phyloP scores from a whole-genome alignment of 2,888 invertebrate species.

The Ormyrus pomaceus region DNA sequence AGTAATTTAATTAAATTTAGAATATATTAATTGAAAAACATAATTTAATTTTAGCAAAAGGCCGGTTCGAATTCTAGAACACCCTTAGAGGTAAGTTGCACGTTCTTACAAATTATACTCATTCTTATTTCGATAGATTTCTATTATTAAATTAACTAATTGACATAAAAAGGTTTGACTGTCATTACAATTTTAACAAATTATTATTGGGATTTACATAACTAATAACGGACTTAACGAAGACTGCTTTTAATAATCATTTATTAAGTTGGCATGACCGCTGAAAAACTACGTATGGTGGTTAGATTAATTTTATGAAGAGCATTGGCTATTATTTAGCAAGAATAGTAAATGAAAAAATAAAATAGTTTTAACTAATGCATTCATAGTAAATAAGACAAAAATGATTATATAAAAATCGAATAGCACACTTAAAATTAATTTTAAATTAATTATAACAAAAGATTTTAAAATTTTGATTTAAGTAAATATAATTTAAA shows the following conservation, averaged over 20 bases:
- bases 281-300: slow-evolving; percentile 12
- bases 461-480: too few species aligned
- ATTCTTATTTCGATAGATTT: slow-evolving; percentile 22
- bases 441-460: background rate
- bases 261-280: slow-evolving; percentile 42
- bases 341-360: too few species aligned
- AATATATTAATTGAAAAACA: too few species aligned
- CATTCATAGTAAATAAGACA: background rate
- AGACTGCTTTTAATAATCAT: slow-evolving; percentile 47
- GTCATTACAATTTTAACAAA: slow-evolving; percentile 26
- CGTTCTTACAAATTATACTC: slow-evolving; percentile 11
- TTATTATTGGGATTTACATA: slow-evolving; percentile 31
- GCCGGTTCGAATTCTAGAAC: slow-evolving; percentile 47
- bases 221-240: slow-evolving; percentile 42
- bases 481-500: too few species aligned
- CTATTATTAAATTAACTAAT: slow-evolving; percentile 42
- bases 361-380: too few species aligned
- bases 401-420: background rate
- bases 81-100: slow-evolving; percentile 62
- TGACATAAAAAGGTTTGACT: slow-evolving; percentile 38
- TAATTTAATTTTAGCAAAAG: slow-evolving; percentile 64
- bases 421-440: background rate
- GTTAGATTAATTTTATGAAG: slow-evolving; percentile 4
- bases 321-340: too few species aligned
- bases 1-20: too few species aligned